Base-by-base conservation (phyloP, 2,797 vertebrate species). In the Schizopygopsis malacanthus region DNA sequence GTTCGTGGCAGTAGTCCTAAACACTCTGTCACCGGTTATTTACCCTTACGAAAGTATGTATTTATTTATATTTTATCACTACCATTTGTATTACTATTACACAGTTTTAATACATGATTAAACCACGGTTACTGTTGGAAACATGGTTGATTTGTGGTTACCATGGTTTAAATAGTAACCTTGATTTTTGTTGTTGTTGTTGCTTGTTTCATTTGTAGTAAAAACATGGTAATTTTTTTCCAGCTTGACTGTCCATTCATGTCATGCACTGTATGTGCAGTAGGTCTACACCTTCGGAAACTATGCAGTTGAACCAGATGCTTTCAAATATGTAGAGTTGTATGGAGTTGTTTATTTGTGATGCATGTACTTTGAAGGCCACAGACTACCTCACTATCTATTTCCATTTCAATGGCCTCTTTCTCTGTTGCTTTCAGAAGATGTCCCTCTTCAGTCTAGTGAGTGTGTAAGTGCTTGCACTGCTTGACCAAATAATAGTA, bases 401-500 rank as follows among this genome's bases (percentile, higher is more conserved):
- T 67, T 77, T 52, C 22, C 22, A 54, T 52, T 41, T 52, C 15
- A 84, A 52, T 22, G 13, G 28, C 61, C 0, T 43, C 33, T 39
- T 71, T 71, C 22, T 28, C 13, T 82, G 52, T 71, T 1, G 4
- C 52, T 56, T 77, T 52, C 39, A 22, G 37, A 67, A 67, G 5
- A 50, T 54, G 8, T 12, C 18, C 61, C 20, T 73, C 54, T 73
- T 61, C 2, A 37, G 15, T 56, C 15, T 10, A 82, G 52, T 10
- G 52, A 52, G 45, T 3, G 39, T 25, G 54, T 61, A 43, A 56
- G 13, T 65, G 59, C 12, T 67, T 37, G 16, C 10, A 6, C 2
- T 69, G 45, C 12, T 52, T 41, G 45, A 39, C 28, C 20, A 81
- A 81, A 70, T 39, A 70, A 52, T 33, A 81, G 3, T 33, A 81